These are phyloP conservation scores for Drosophila rhopaloa DNA, from an alignment of 1,140 invertebrate genomes.

Conservation along the genomic window DNA sequence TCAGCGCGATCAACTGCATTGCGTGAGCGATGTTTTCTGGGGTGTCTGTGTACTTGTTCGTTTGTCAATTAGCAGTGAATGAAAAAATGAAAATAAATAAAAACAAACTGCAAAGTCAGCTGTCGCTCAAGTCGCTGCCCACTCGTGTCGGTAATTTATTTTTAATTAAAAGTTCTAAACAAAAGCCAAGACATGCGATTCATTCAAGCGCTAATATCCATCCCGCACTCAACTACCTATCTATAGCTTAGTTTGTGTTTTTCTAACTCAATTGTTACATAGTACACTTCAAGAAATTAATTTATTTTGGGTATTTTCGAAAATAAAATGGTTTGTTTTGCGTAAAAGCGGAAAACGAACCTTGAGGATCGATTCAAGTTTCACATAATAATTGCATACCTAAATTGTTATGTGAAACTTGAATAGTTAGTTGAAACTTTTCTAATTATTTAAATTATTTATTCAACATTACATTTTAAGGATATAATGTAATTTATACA, in stretches of 20 bases:
- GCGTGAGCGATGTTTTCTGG: slow-evolving; percentile 19
- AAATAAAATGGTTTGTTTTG: too few relatives aligned
- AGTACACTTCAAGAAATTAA: slow-evolving; percentile 1
- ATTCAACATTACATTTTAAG: too few relatives aligned
- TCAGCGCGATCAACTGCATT: slow-evolving; percentile 41
- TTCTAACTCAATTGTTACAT: slow-evolving; percentile 19
- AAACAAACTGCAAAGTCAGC: slow-evolving; percentile 47
- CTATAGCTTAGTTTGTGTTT: slow-evolving; percentile 20
- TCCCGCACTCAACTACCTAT: slow-evolving; percentile 22
- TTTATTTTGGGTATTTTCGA: too few relatives aligned
- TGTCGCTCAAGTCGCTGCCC: slow-evolving; percentile 38
- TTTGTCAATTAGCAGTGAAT: slow-evolving; percentile 61
- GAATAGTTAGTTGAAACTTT: too few relatives aligned
- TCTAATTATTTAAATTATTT: too few relatives aligned
- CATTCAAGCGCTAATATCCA: slow-evolving; percentile 69
- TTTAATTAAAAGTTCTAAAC: slow-evolving; percentile 81
- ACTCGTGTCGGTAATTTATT: slow-evolving; percentile 70
- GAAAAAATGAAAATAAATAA: neutral
- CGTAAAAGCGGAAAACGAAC: too few relatives aligned
- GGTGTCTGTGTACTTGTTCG: slow-evolving; percentile 29
- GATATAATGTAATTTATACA: too few relatives aligned
- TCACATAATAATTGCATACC: too few relatives aligned
- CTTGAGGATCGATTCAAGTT: too few relatives aligned
- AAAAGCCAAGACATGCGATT: slow-evolving; percentile 78
- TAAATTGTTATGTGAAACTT: too few relatives aligned